A percentile compares a stretch with the other conserved stretches of the same genome.
phyloP scores from a whole-genome alignment of 2,888 invertebrate genomes.

The Drosophila stalkeri region DNA sequence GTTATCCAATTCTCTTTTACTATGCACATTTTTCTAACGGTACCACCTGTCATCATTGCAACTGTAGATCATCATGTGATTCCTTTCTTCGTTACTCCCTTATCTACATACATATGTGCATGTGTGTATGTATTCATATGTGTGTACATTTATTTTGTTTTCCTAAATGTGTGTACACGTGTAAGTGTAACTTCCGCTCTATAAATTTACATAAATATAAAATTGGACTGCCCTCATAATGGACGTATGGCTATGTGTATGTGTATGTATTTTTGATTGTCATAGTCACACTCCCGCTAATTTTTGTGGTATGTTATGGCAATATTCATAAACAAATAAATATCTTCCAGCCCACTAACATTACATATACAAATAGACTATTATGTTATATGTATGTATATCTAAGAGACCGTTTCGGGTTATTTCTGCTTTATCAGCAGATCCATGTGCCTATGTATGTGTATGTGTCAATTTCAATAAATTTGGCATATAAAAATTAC shows the following conservation, averaged over 20 bases:
- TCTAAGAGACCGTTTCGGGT: no score
- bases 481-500: slow-evolving; percentile 50
- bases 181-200: slow-evolving; percentile 42
- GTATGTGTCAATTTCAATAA: slow-evolving; percentile 26
- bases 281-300: slow-evolving; percentile 34
- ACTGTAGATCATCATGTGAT: slow-evolving; percentile 1
- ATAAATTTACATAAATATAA: slow-evolving; percentile 33
- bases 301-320: slow-evolving; percentile 4
- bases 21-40: slow-evolving; percentile 9
- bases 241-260: not conserved
- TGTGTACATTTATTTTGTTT: not conserved
- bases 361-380: not conserved
- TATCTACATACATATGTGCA: not conserved
- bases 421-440: no score
- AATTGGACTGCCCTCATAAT: slow-evolving; percentile 33
- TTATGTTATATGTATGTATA: no score
- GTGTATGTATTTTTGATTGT: not conserved
- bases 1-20: not conserved
- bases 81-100: not conserved
- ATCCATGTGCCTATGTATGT: not conserved
- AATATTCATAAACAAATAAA: slow-evolving; percentile 12
- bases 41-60: slow-evolving; percentile 24
- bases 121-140: not conserved
- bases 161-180: slow-evolving; percentile 9
- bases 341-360: slow-evolving; percentile 10